Conservation (phyloP, 2,888 invertebrate species). For the Pristionchus exspectatus region DNA sequence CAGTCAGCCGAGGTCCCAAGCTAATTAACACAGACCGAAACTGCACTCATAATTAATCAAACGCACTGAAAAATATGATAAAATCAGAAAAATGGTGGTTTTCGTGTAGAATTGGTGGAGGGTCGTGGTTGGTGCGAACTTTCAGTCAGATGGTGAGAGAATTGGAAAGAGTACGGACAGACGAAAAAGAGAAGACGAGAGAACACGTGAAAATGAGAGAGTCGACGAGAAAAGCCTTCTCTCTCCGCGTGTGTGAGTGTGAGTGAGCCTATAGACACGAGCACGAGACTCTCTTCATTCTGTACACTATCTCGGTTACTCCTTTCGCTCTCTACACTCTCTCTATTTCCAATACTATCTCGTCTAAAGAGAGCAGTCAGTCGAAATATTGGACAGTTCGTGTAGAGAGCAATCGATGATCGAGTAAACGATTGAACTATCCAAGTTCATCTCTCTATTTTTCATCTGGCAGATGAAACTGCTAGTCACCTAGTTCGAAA, state of each 20-base stretch:
- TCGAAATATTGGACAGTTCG: constrained; percentile 33
- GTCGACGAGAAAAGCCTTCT: not conserved
- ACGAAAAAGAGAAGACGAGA: not conserved
- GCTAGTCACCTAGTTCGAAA: not conserved
- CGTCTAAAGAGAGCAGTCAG: constrained; percentile 1
- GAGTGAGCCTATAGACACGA: constrained; percentile 27
- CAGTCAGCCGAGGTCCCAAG: not conserved
- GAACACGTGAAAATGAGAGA: not conserved
- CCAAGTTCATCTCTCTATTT: not conserved
- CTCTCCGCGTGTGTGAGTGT: not conserved
- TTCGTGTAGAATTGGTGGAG: not conserved
- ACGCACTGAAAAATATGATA: not conserved
- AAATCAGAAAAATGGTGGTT: not conserved
- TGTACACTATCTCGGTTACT: constrained; percentile 13
- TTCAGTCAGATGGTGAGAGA: constrained; percentile 14
- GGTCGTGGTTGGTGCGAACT: constrained; percentile 2
- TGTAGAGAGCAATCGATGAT: constrained; percentile 24
- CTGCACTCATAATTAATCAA: not conserved
- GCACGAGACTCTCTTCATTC: not conserved
- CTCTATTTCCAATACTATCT: not conserved
- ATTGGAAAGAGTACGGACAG: not conserved
- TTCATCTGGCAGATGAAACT: not conserved
- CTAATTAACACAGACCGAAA: not conserved
- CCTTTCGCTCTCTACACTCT: constrained; percentile 4
- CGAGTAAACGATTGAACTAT: not conserved